A percentile compares a stretch with the other conserved stretches of the same genome.
phyloP scores from a whole-genome alignment of 2,113 vertebrate genomes.

The Passer montanus region DNA sequence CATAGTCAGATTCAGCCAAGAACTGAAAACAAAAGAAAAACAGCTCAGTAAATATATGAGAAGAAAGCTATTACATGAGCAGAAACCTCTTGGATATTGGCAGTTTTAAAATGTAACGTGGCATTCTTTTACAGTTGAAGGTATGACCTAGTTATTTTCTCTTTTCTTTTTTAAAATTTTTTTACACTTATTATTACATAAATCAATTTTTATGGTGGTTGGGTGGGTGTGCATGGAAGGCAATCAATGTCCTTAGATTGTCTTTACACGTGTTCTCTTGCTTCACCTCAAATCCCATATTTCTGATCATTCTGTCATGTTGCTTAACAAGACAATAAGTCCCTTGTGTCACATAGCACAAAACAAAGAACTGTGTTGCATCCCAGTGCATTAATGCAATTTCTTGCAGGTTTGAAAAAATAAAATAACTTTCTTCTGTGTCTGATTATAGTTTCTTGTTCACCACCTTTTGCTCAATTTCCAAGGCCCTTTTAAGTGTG shows the following conservation, averaged over 20 bases:
- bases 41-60: background rate
- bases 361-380: conserved; percentile 44
- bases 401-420: conserved; percentile 38
- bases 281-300: conserved; percentile 27
- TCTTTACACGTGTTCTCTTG: background rate
- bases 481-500: background rate
- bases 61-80: background rate
- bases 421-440: background rate
- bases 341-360: conserved; percentile 41
- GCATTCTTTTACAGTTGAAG: background rate
- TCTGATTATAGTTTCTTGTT: conserved; percentile 45
- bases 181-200: background rate
- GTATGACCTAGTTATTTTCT: background rate
- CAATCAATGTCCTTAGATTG: background rate
- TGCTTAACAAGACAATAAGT: conserved; percentile 55
- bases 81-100: background rate
- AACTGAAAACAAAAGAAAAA: background rate
- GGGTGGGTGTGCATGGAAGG: background rate
- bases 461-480: background rate
- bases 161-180: background rate
- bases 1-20: background rate
- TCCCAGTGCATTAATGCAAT: background rate
- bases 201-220: background rate
- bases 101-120: background rate
- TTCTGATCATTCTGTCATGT: conserved; percentile 40